Conservation (phyloP, 2,113 vertebrate genomes). For the Gymnogyps californianus region DNA sequence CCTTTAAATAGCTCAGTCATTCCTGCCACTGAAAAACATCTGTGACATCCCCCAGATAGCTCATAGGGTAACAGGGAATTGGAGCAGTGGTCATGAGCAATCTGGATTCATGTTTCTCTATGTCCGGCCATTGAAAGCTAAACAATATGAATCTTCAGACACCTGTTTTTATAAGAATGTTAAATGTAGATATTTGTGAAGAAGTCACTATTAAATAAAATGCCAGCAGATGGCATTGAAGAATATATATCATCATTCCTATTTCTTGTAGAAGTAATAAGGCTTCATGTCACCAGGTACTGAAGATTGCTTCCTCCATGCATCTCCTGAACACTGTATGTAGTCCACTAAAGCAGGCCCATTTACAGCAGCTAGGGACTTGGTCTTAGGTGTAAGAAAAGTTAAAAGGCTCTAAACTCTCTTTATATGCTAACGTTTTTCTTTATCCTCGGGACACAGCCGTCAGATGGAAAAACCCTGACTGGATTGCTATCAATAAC, state of each 20-base stretch:
- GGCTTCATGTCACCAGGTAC: not conserved
- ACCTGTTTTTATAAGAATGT: not conserved
- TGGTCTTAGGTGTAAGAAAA: not conserved
- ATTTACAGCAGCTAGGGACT: not conserved
- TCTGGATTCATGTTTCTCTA: not conserved
- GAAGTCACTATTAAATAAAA: not conserved
- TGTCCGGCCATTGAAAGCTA: not conserved
- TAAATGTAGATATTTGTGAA: not conserved
- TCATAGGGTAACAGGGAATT: rapidly evolving
- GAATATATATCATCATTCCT: not conserved
- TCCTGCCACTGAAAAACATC: not conserved
- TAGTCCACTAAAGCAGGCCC: not conserved
- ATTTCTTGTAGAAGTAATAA: not conserved
- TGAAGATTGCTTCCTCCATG: not conserved
- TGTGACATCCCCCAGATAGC: not conserved
- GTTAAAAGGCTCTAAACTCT: not conserved
- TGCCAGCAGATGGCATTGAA: conserved; percentile 55
- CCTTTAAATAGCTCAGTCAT: not conserved
- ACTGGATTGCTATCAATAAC: not conserved
- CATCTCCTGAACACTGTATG: not conserved
- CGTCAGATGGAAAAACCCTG: not conserved
- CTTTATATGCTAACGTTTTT: not conserved
- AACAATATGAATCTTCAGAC: not conserved
- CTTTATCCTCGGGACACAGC: not conserved
- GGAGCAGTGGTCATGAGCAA: not conserved